Conservation (phyloP, 2,888 invertebrate species). For the Limnephilus auricula region DNA sequence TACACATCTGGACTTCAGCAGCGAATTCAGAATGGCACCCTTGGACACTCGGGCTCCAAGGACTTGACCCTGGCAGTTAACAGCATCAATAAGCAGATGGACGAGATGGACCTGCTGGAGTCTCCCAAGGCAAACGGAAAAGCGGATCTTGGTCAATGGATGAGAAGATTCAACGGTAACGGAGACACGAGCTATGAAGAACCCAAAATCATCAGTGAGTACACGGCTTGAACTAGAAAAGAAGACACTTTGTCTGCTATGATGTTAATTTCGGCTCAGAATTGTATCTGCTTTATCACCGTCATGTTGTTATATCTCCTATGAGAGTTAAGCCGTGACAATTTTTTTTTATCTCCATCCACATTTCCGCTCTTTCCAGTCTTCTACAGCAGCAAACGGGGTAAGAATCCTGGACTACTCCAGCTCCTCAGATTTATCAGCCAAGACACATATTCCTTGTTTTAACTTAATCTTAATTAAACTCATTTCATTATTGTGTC, state of each 20-base stretch:
- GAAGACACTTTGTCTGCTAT: neutral
- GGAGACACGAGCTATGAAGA: slow-evolving; percentile 47
- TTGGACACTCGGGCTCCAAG: slow-evolving; percentile 74
- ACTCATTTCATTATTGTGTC: too few relatives aligned
- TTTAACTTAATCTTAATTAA: neutral
- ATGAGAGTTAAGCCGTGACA: neutral
- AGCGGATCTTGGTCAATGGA: slow-evolving; percentile 41
- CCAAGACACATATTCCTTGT: neutral
- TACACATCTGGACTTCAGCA: slow-evolving; percentile 79
- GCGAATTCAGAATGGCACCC: slow-evolving; percentile 79
- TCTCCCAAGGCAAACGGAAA: slow-evolving; percentile 52
- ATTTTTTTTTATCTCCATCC: neutral
- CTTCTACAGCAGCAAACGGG: neutral
- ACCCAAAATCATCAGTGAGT: slow-evolving; percentile 40
- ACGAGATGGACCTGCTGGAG: slow-evolving; percentile 53
- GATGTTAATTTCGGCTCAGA: neutral
- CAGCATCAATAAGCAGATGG: slow-evolving; percentile 52
- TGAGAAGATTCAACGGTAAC: slow-evolving; percentile 47
- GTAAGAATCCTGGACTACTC: neutral
- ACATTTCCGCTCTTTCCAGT: neutral
- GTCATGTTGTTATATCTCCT: neutral
- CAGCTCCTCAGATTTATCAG: neutral
- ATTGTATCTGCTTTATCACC: neutral
- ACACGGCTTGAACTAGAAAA: neutral
- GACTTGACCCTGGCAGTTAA: slow-evolving; percentile 50